Evolutionary conservation across 2,888 invertebrate genomes (phyloP).

Genomic region (Drosophila barbarae): DNA sequence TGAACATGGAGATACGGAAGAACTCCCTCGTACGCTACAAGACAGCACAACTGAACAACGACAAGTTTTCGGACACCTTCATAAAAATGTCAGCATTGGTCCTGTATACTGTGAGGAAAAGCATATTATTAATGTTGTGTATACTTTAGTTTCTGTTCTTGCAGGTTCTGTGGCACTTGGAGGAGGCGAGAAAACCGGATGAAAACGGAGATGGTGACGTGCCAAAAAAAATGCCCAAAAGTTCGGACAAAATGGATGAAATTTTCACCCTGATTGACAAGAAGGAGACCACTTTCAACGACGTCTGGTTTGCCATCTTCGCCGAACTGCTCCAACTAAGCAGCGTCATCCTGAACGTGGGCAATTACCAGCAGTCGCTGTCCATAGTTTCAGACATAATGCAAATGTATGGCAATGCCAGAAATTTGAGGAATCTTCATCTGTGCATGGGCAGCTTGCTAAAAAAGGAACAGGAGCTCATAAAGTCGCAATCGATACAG

Average conservation of each 20-base stretch:
- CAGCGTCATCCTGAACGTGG: constrained; percentile 56
- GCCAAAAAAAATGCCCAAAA: constrained; percentile 57
- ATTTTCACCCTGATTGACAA: constrained; percentile 58
- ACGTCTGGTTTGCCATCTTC: constrained; percentile 75
- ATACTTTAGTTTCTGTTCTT: not conserved
- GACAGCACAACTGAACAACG: constrained; percentile 46
- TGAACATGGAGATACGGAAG: constrained; percentile 72
- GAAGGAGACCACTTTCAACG: constrained; percentile 61
- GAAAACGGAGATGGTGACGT: constrained; percentile 1
- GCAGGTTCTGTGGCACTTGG: constrained; percentile 69
- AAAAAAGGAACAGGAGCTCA: constrained; percentile 50
- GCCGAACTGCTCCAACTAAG: constrained; percentile 66
- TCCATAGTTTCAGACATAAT: constrained; percentile 52
- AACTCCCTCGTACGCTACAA: constrained; percentile 55
- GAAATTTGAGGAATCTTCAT: constrained; percentile 62
- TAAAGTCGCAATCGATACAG: constrained; percentile 32
- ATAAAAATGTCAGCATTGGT: constrained; percentile 70
- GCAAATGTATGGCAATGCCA: constrained; percentile 57
- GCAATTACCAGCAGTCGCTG: constrained; percentile 68
- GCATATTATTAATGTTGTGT: not conserved
- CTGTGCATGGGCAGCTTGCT: constrained; percentile 63
- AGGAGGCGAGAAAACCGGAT: constrained; percentile 13
- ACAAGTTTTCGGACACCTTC: constrained; percentile 62
- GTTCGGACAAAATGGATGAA: constrained; percentile 61
- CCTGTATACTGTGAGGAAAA: constrained; percentile 67